These are phyloP conservation scores for Antigone vipio DNA, from an alignment of 2,113 vertebrate genomes.

Conservation along the genomic window DNA sequence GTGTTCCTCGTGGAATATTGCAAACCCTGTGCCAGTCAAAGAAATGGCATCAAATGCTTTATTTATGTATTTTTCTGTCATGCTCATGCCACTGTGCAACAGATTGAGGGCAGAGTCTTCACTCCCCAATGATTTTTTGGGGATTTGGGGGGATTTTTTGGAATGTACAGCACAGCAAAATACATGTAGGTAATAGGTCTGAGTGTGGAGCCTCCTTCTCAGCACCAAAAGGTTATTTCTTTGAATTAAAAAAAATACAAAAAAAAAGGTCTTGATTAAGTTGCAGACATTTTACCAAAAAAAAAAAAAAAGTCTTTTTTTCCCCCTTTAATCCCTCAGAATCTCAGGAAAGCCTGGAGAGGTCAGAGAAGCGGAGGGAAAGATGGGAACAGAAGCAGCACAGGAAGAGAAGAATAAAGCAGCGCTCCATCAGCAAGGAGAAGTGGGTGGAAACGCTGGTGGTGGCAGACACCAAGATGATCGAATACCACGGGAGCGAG, in stretches of 20 bases:
- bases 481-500: conserved; percentile 87
- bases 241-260: neutral
- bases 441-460: conserved; percentile 98
- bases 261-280: neutral
- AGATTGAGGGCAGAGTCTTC: neutral
- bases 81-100: neutral
- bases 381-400: conserved; percentile 75
- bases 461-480: conserved; percentile 94
- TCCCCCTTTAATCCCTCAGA: neutral
- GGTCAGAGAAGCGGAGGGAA: conserved; percentile 73
- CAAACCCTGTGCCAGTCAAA: neutral
- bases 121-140: neutral
- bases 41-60: neutral
- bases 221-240: neutral
- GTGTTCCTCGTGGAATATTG: neutral
- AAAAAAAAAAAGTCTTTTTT: neutral
- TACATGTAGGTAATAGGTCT: rapidly evolving
- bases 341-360: conserved; percentile 33
- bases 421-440: conserved; percentile 90
- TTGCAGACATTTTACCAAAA: neutral
- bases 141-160: neutral
- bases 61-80: neutral
- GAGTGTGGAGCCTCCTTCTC: neutral
- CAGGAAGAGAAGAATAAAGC: conserved; percentile 69
- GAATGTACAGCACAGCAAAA: neutral